Evolutionary conservation across 1,140 invertebrate species (phyloP), one percentile per base, ranked within the genome.

Genomic region (Apis cerana): DNA sequence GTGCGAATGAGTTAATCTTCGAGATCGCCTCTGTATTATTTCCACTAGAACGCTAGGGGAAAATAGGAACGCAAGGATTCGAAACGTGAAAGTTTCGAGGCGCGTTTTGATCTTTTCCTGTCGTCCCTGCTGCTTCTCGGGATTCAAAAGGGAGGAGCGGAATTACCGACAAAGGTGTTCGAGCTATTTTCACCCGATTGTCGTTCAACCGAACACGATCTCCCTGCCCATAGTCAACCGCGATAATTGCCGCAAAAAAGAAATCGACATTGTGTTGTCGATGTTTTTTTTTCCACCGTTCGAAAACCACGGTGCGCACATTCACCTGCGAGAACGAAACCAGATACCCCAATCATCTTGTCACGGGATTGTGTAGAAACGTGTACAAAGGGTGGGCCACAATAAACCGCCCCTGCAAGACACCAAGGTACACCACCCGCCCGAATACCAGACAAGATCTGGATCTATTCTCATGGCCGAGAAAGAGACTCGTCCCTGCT

Each of bases 311-410:
- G 80, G 86, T 19, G 87, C 84, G 85, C 88, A 80, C 89, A 91
- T 93, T 93, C 92, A 93, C 92, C 91, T 92, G 92, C 87, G 84
- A 83, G 80, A 69, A 68, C 58, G 91, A 86, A 93, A 92, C 84
- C 88, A 89, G 92, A 92, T 92, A 93, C 84, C 86, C 89, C 90
- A 93, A 92, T 93, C 92, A 93, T 93, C 91, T 92, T 92, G 92
- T 93, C 92, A 93, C 85, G 87, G 87, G 23, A n/a, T 93, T 92
- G 91, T 92, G 91, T 92, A 91, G 89, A 92, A 92, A 85, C 88
- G 84, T 87, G 83, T 90, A 92, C 91, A 92, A 92, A 92, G 90
- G 88, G 89, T 91, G 91, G 86, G 85, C 88, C 90, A 93, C 91
- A 93, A 92, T 93, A 93, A 92, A 93, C 91, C 92, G 92, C 92